Percentiles rank a stretch among this genome's conserved stretches.
Conservation (phyloP, 2,113 vertebrate genomes). For the Festucalex cinctus region DNA sequence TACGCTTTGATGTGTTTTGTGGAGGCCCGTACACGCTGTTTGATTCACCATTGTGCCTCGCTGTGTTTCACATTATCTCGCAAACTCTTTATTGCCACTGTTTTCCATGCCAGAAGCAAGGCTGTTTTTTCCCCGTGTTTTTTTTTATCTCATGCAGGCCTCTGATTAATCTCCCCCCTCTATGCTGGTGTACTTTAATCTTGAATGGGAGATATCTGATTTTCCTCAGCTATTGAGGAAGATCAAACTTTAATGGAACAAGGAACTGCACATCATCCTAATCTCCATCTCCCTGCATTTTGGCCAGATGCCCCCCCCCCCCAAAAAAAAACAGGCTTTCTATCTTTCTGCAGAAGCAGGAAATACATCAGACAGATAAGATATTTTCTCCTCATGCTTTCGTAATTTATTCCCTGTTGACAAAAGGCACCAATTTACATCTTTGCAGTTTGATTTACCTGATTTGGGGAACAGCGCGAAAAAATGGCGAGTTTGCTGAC, state of each 20-base stretch:
- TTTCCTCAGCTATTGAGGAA: conserved; percentile 72
- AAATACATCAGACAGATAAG: conserved; percentile 68
- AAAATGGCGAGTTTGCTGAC: conserved; percentile 30
- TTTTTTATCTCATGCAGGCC: conserved; percentile 60
- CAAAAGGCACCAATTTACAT: conserved; percentile 57
- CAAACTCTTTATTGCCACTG: conserved; percentile 71
- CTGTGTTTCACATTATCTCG: conserved; percentile 70
- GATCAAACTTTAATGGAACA: conserved; percentile 75
- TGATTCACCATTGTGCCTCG: conserved; percentile 65
- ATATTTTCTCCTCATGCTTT: conserved; percentile 64
- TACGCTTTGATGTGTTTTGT: conserved; percentile 64
- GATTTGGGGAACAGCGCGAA: conserved; percentile 26
- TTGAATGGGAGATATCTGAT: conserved; percentile 72
- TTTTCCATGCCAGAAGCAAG: conserved; percentile 70
- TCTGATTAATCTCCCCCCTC: conserved; percentile 69
- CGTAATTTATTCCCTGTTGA: conserved; percentile 66
- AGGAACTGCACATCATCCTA: conserved; percentile 70
- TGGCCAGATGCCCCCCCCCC: conserved; percentile 61
- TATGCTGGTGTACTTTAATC: conserved; percentile 71
- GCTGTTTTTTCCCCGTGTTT: conserved; percentile 55
- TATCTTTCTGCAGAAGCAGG: conserved; percentile 66
- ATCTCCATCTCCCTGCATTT: conserved; percentile 67
- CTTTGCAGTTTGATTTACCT: conserved; percentile 53
- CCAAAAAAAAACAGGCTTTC: conserved; percentile 65
- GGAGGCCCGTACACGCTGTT: conserved; percentile 51